phyloP scores from a whole-genome alignment of 2,888 invertebrate species.

The Napeogenes sylphis region DNA sequence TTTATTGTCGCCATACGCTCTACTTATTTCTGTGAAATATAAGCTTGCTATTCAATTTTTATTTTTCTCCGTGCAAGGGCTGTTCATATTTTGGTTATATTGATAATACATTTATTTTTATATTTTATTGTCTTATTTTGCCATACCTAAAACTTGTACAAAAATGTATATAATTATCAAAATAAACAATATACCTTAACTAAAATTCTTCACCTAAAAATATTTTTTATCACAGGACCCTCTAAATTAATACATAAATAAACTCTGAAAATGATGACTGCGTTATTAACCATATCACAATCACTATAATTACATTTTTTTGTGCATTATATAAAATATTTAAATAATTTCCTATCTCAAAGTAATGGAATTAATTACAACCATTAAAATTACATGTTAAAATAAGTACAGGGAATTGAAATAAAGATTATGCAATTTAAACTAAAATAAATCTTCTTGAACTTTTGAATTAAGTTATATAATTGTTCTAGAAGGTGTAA shows the following conservation, averaged over 20 bases:
- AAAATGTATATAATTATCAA: too few species aligned
- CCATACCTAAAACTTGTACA: too few species aligned
- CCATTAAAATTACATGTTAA: not conserved
- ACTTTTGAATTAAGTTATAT: slow-evolving; percentile 50
- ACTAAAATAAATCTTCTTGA: slow-evolving; percentile 58
- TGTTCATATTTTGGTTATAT: not conserved
- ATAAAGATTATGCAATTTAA: slow-evolving; percentile 39
- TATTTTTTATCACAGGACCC: too few species aligned
- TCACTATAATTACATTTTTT: too few species aligned
- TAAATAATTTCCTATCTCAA: not conserved
- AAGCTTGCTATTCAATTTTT: slow-evolving; percentile 2
- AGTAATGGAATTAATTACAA: not conserved
- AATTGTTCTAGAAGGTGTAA: slow-evolving; percentile 65
- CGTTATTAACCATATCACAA: too few species aligned
- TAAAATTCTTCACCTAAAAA: too few species aligned
- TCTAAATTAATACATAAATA: too few species aligned
- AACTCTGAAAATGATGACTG: too few species aligned
- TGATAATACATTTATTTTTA: too few species aligned
- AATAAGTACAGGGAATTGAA: not conserved
- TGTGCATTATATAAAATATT: not conserved
- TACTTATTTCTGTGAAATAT: slow-evolving; percentile 47
- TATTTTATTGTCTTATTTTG: too few species aligned
- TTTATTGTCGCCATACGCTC: slow-evolving; percentile 62
- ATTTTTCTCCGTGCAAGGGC: not conserved
- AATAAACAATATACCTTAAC: too few species aligned